Conservation (phyloP, 2,797 vertebrate species). For the Lithobates pipiens region DNA sequence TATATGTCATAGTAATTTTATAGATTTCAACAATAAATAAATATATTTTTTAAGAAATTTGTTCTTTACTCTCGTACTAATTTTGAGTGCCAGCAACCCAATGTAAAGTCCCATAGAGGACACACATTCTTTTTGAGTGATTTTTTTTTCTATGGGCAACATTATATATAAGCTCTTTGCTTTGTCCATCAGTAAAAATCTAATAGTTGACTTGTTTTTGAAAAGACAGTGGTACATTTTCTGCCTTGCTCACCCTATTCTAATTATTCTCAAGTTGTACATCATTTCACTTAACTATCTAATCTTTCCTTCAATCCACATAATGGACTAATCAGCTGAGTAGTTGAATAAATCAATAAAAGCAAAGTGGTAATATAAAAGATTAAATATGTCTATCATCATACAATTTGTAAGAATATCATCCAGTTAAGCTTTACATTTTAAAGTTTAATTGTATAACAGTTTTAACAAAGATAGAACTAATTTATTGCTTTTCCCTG, state of each 20-base stretch:
- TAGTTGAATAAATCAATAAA: constrained; percentile 49
- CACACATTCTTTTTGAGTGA: too few species aligned
- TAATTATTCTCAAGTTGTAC: constrained; percentile 16
- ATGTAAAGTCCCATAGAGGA: too few species aligned
- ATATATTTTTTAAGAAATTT: too few species aligned
- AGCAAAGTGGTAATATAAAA: constrained; percentile 24
- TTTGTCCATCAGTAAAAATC: background rate
- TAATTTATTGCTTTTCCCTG: too few species aligned
- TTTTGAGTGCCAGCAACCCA: too few species aligned
- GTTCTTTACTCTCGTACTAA: too few species aligned
- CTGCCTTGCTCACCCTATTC: background rate
- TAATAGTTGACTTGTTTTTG: background rate
- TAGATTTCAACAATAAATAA: too few species aligned
- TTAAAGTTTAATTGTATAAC: background rate
- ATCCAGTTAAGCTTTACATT: background rate
- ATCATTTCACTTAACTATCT: constrained; percentile 38
- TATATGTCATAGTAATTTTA: too few species aligned
- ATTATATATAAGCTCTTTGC: background rate
- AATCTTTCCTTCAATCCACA: constrained; percentile 32
- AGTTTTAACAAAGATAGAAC: too few species aligned
- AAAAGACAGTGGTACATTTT: background rate
- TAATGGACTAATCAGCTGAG: constrained; percentile 56
- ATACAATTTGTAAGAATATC: background rate
- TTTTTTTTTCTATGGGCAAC: too few species aligned
- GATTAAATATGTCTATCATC: constrained; percentile 12